A percentile compares a stretch with the other conserved stretches of the same genome.
These are phyloP conservation scores for Siniperca chuatsi DNA, from an alignment of 2,113 vertebrate species.

Conservation along the genomic window DNA sequence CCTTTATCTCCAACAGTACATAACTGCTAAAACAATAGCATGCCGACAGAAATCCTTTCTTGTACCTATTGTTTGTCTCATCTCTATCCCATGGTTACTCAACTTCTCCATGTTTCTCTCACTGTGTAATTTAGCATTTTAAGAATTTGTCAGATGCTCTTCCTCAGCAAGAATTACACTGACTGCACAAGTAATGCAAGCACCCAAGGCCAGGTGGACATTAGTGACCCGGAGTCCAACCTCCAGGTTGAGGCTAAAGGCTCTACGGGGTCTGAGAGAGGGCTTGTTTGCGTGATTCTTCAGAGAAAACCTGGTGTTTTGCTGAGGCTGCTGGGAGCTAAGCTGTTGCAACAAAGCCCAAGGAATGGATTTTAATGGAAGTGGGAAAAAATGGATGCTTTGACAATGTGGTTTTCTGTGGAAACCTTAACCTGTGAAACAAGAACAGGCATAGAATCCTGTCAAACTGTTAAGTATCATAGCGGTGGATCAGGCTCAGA, in stretches of 20 bases:
- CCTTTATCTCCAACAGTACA: not conserved
- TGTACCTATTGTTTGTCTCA: not conserved
- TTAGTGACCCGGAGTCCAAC: not conserved
- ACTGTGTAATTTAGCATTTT: not conserved
- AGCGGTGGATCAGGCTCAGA: not conserved
- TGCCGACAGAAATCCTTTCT: not conserved
- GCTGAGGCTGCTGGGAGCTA: not conserved
- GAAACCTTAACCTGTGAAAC: constrained; percentile 2
- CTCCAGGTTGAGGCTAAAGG: not conserved
- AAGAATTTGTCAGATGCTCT: not conserved
- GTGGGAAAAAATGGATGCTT: not conserved
- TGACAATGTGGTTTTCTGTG: not conserved
- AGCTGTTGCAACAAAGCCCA: not conserved
- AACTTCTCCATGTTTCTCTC: not conserved
- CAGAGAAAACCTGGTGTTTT: not conserved
- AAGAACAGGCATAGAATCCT: not conserved
- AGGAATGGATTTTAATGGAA: not conserved
- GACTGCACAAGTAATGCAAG: not conserved
- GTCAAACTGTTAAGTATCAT: constrained; percentile 15
- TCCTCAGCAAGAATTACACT: not conserved
- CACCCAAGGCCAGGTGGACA: not conserved
- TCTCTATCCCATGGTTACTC: not conserved
- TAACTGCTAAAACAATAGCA: not conserved
- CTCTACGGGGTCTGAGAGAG: not conserved
- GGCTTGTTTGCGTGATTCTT: not conserved